Evolutionary conservation across 2,113 vertebrate species (phyloP).

Genomic region (Paramormyrops kingsleyae): DNA sequence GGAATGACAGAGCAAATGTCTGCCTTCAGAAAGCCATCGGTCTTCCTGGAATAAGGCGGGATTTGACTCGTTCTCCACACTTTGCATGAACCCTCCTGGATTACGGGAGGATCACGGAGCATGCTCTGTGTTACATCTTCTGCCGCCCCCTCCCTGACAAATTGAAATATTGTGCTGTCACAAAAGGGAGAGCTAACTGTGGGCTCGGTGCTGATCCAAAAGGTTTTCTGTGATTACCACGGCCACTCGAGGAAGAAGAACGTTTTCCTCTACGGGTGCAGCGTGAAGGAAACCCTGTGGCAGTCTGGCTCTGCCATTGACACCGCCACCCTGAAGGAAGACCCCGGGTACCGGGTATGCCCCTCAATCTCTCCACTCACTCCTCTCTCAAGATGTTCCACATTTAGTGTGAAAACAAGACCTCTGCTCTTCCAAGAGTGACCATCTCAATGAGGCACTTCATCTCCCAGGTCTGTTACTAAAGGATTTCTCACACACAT

Average conservation of each 20-base stretch:
- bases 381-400: background rate
- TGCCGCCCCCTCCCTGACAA: background rate
- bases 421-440: background rate
- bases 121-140: background rate
- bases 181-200: background rate
- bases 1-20: background rate
- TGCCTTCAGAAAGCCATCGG: background rate
- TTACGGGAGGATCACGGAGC: background rate
- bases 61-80: background rate
- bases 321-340: constrained; percentile 63
- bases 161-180: constrained; percentile 10
- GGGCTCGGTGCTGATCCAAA: background rate
- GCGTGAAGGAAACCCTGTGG: constrained; percentile 88
- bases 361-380: background rate
- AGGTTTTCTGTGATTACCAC: constrained; percentile 91
- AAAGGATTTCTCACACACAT: background rate
- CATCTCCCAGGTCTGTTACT: background rate
- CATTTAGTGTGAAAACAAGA: background rate
- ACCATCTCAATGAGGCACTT: background rate
- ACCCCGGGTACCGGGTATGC: constrained; percentile 78
- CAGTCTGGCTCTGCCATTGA: constrained; percentile 68
- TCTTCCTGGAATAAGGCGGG: background rate
- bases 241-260: constrained; percentile 92
- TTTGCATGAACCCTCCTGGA: background rate
- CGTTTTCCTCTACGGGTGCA: constrained; percentile 86